These are phyloP conservation scores for Siniperca chuatsi DNA, from an alignment of 2,113 vertebrate species.

Conservation along the genomic window DNA sequence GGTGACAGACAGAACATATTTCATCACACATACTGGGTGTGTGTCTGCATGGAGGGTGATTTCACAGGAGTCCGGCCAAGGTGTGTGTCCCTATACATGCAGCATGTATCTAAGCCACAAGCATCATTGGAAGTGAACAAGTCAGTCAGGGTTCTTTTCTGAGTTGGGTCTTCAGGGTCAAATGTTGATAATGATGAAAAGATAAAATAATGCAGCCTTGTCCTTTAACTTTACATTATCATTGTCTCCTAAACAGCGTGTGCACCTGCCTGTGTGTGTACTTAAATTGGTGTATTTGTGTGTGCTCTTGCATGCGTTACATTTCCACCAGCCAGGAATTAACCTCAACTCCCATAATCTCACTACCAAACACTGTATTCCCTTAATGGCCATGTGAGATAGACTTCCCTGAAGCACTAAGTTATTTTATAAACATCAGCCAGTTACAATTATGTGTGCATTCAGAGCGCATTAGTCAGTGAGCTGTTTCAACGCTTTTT, in stretches of 20 bases:
- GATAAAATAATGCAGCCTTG: background rate
- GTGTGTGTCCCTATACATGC: background rate
- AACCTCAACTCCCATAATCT: background rate
- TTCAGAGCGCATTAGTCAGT: background rate
- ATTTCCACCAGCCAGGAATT: background rate
- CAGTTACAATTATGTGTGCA: background rate
- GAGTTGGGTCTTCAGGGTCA: background rate
- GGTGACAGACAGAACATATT: slow-evolving; percentile 44
- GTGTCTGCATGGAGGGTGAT: slow-evolving; percentile 2
- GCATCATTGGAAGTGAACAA: background rate
- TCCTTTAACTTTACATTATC: background rate
- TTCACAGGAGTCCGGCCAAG: background rate
- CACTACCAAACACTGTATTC: background rate
- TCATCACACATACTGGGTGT: slow-evolving; percentile 14
- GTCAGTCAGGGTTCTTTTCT: background rate
- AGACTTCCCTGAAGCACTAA: background rate
- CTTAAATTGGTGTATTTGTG: background rate
- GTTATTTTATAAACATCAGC: slow-evolving; percentile 13
- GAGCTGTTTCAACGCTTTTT: slow-evolving; percentile 12
- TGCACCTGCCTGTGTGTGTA: background rate
- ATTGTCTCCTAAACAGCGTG: background rate
- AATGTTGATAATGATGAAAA: background rate
- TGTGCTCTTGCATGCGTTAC: background rate
- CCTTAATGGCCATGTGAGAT: background rate
- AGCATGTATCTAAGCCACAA: background rate